Percentiles rank a stretch among this genome's conserved stretches.
phyloP scores from a whole-genome alignment of 1,140 invertebrate genomes.

The Sminthurides bifidus region DNA sequence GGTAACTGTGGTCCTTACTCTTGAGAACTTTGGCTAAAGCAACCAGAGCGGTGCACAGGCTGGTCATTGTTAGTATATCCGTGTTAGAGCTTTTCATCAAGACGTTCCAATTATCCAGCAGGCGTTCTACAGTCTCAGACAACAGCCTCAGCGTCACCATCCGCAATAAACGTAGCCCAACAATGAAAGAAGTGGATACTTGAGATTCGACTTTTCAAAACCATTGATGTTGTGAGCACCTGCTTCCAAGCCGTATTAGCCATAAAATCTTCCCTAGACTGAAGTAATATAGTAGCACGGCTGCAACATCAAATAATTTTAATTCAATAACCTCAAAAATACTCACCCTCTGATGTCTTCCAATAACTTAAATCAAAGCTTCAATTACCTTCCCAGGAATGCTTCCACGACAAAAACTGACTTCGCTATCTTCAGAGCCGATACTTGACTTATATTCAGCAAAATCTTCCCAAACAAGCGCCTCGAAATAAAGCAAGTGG shows the following conservation, averaged over 20 bases:
- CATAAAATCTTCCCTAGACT: constrained; percentile 13
- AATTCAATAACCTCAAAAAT: no score
- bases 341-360: no score
- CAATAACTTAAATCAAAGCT: no score
- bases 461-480: constrained; percentile 15
- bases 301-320: no score
- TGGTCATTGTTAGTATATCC: constrained; percentile 1
- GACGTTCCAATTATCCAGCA: constrained; percentile 9
- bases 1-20: neutral
- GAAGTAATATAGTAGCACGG: neutral
- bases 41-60: constrained; percentile 10
- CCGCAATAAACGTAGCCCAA: constrained; percentile 15
- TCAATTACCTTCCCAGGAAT: no score
- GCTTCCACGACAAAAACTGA: constrained; percentile 7
- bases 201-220: constrained; percentile 10
- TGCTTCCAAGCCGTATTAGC: constrained; percentile 14
- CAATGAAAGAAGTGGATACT: constrained; percentile 8
- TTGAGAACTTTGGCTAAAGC: constrained; percentile 16
- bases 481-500: constrained; percentile 14
- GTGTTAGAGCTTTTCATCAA: constrained; percentile 1
- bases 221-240: constrained; percentile 6
- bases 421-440: constrained; percentile 15
- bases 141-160: neutral
- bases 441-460: neutral
- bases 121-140: neutral